Base-by-base conservation (phyloP, 1,140 invertebrate genomes). In the Ooceraea biroi region DNA sequence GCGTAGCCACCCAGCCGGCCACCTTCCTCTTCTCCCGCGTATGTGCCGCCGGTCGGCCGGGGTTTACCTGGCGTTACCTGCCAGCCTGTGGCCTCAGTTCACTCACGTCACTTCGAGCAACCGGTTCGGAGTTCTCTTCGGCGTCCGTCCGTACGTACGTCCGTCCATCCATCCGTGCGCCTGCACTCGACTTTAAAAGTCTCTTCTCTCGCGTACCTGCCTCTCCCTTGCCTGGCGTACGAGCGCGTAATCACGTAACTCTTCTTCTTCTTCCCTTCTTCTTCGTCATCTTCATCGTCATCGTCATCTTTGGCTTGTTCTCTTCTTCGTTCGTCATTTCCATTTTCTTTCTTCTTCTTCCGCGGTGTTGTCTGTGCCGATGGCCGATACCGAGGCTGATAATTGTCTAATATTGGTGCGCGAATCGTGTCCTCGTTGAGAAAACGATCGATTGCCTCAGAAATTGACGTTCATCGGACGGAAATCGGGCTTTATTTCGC, bases 31-130 rank as follows among this genome's bases (percentile, higher is more conserved):
- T 87, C 84, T 87, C 80, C 57, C 66, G 65, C 83, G 63, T 84
- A 71, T 88, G 84, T 88, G 76, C 66, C 80, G 74, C 87, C 78
- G 85, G 73, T 85, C 85, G 87, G 50, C 71, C 55, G 78, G 85
- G 86, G 93, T 92, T 94, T 94, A 94, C 93, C 93, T 94, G 93
- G 94, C 92, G 91, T 93, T 94, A 94, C 93, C 93, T 94, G 94
- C 90, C 91, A 91, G 89, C 90, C 89, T 86, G 91, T 88, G 92
- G 91, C 83, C 92, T 94, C 92, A 94, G 94, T 94, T 94, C 91
- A 91, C 93, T 94, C 92, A 94, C 93, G 94, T 94, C 93, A 93
- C 93, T 94, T 90, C 89, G 91, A 94, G 91, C 92, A 94, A 94
- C 91, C 93, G 94, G 94, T 94, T 93, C 93, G 90, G 90, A 82